A percentile compares a stretch with the other conserved stretches of the same genome.
phyloP scores from a whole-genome alignment of 2,113 vertebrate genomes.

The Otis tarda region DNA sequence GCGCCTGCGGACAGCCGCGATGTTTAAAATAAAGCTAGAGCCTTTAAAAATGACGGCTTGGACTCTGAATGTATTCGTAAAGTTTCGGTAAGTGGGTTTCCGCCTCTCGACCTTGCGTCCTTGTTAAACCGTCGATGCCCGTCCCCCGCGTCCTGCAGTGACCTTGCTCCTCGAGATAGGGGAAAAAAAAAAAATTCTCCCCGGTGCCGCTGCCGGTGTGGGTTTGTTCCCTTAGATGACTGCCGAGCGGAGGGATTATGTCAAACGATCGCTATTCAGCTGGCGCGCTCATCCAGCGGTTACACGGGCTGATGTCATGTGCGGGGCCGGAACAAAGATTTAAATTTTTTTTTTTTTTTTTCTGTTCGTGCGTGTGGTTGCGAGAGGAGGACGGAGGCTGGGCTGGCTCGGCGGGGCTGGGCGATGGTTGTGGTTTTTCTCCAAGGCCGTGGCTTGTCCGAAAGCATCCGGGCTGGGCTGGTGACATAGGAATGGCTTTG shows the following conservation, averaged over 20 bases:
- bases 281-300: not conserved
- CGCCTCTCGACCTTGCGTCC: not conserved
- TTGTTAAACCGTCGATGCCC: not conserved
- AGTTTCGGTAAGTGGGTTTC: conserved; percentile 77
- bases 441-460: not conserved
- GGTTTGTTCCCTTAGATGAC: not conserved
- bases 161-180: not conserved
- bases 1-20: conserved; percentile 61
- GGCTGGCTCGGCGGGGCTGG: rapidly evolving
- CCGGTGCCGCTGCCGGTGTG: not conserved
- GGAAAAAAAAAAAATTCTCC: not conserved
- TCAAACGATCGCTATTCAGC: conserved; percentile 27
- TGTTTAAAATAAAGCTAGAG: conserved; percentile 80
- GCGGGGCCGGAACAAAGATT: conserved; percentile 7
- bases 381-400: not conserved
- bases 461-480: too few species aligned
- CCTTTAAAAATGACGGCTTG: conserved; percentile 76
- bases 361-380: not conserved
- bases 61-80: conserved; percentile 78
- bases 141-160: not conserved
- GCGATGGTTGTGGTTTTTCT: not conserved
- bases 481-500: too few species aligned
- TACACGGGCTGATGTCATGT: conserved; percentile 49
- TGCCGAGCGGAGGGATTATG: not conserved
- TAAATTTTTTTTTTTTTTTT: not conserved